Base-by-base conservation (phyloP, 2,888 invertebrate genomes). In the Anagyrus pseudococci region DNA sequence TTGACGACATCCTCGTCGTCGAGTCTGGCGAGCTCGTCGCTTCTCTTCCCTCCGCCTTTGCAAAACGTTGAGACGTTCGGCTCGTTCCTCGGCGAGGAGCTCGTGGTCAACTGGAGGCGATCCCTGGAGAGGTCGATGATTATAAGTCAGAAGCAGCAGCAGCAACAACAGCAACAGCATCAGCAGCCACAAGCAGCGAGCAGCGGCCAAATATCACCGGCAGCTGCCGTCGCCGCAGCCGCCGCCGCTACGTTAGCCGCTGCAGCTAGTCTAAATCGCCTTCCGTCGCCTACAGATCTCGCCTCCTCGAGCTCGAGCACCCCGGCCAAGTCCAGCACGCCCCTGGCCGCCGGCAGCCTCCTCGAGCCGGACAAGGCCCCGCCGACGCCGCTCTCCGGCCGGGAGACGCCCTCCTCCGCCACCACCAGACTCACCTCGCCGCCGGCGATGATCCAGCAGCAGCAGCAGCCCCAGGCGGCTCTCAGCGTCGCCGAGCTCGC, bases 101-200 rank as follows among this genome's bases (percentile, higher is more conserved):
- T 93, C 81, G 92, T 92, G 81, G 88, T 88, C 74, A 88, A 89
- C 80, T 90, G 90, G 89, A 86, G 90, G 77, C 87, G 89, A 73
- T 87, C 87, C 74, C 84, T 89, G 77, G 89, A 89, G 78, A 76
- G 79, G 69, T 77, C 79, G 68, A 76, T 80, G 74, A 78, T 79
- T 74, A 78, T 72, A 69, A 77, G 78, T 69, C 79, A 78, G 64
- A 77, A 77, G 50, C 76, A 73, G 17, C 75, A 74, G 20, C 76
- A 76, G 29, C 74, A 76, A 7, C 76, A 78, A 2, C 77, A 77
- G 6, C 73, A 70, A 1, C 72, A 74, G 8, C 72, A 72, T n/a
- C 73, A 71, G 4, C 74, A 73, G 0, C 71, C 67, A 58, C 76
- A 77, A n/a, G n/a, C n/a, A n/a, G 72, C 55, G 37, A 71, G 69